Evolutionary conservation across 2,113 vertebrate species (phyloP).

Genomic region (Promerops cafer): DNA sequence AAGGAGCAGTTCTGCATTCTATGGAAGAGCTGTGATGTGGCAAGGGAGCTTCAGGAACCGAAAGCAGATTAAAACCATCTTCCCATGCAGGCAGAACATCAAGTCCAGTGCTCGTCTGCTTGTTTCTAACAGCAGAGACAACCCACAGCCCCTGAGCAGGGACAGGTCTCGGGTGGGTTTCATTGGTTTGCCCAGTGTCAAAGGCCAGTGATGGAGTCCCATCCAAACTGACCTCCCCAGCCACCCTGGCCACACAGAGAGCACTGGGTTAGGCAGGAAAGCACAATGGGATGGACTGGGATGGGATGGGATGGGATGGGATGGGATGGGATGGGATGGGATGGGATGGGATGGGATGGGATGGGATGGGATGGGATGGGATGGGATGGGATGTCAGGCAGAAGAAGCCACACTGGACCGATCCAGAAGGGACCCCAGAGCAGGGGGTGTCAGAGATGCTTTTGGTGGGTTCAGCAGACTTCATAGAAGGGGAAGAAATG

Average conservation of each 20-base stretch:
- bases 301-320: background rate
- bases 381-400: background rate
- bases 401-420: accelerated
- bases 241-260: background rate
- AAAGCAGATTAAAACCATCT: background rate
- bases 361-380: background rate
- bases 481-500: background rate
- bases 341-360: background rate
- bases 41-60: background rate
- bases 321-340: background rate
- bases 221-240: background rate
- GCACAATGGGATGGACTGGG: background rate
- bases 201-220: background rate
- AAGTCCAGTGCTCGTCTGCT: background rate
- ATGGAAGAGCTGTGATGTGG: accelerated
- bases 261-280: background rate
- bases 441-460: background rate
- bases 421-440: background rate
- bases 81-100: background rate
- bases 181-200: background rate
- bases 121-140: background rate
- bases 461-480: background rate
- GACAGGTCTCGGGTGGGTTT: background rate
- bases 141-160: background rate
- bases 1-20: background rate